These are phyloP conservation scores for Chrysaora quinquecirrha DNA, from an alignment of 30 jellyfish, hydroid and myxozoan genomes.

Conservation along the genomic window DNA sequence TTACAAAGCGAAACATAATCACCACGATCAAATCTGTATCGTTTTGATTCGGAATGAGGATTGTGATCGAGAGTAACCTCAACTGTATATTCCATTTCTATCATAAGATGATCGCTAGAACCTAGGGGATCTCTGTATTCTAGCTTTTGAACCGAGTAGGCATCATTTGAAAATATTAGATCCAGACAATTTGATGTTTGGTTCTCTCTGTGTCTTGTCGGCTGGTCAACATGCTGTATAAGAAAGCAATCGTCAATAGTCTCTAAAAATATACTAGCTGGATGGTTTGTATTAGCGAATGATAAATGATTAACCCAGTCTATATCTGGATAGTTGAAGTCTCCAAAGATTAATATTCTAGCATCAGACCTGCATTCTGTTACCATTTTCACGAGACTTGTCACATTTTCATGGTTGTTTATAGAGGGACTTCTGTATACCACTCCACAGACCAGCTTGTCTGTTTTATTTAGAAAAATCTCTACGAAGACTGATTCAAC, in stretches of 20 bases:
- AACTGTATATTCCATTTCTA: not conserved
- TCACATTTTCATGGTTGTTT: slow-evolving; percentile 2
- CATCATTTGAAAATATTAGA: not conserved
- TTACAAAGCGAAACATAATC: not conserved
- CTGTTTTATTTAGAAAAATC: not conserved
- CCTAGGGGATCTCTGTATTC: not conserved
- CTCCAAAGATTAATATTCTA: slow-evolving; percentile 5
- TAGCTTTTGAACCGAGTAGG: not conserved
- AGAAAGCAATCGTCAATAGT: not conserved
- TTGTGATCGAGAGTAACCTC: not conserved
- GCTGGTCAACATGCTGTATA: not conserved
- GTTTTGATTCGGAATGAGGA: not conserved
- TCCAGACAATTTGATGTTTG: not conserved
- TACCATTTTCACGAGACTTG: not conserved
- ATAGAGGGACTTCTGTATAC: slow-evolving; percentile 19
- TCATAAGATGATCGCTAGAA: not conserved
- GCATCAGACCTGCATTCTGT: slow-evolving; percentile 1
- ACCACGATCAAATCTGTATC: not conserved
- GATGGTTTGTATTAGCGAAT: not conserved
- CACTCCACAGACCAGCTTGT: slow-evolving; percentile 29
- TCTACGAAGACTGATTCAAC: slow-evolving; percentile 14
- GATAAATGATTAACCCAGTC: slow-evolving; percentile 4
- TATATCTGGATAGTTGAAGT: slow-evolving; percentile 14
- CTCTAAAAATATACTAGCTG: not conserved
- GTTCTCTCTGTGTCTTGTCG: not conserved